Conservation (phyloP, 2,113 vertebrate species). For the Crotalus tigris region DNA sequence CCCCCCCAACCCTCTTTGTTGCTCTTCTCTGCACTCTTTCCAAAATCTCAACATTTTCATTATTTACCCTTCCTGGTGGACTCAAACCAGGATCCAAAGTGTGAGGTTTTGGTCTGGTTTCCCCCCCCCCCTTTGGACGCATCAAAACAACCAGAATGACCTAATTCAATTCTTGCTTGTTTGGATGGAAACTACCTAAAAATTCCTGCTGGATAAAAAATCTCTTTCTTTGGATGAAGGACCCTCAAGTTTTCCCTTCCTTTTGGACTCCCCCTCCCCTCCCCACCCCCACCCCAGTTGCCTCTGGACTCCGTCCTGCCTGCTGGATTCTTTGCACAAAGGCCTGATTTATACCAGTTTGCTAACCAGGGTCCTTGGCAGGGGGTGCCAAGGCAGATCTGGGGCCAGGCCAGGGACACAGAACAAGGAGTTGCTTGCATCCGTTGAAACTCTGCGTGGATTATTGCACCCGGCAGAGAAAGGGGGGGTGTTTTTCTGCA, state of each 20-base stretch:
- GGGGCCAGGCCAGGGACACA: neutral
- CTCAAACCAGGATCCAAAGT: too few species aligned
- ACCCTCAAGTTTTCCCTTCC: neutral
- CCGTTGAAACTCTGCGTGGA: neutral
- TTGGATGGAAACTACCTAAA: too few species aligned
- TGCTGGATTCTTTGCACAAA: neutral
- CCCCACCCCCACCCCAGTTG: neutral
- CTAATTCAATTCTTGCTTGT: too few species aligned
- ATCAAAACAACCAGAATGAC: too few species aligned
- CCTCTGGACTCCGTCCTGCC: neutral
- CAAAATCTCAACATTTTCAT: too few species aligned
- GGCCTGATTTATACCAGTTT: neutral
- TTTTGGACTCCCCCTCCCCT: neutral
- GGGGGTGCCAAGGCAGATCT: neutral
- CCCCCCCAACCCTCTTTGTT: too few species aligned
- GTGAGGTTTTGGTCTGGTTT: too few species aligned
- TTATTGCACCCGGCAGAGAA: neutral
- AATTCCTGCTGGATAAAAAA: too few species aligned
- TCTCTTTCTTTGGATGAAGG: neutral
- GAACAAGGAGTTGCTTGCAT: neutral
- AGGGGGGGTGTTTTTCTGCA: neutral
- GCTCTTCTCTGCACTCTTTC: too few species aligned
- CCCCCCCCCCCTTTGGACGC: too few species aligned
- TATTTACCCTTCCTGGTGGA: neutral
- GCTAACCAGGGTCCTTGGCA: neutral